phyloP scores from a whole-genome alignment of 2,113 vertebrate species.

The Ceuthmochares aereus region DNA sequence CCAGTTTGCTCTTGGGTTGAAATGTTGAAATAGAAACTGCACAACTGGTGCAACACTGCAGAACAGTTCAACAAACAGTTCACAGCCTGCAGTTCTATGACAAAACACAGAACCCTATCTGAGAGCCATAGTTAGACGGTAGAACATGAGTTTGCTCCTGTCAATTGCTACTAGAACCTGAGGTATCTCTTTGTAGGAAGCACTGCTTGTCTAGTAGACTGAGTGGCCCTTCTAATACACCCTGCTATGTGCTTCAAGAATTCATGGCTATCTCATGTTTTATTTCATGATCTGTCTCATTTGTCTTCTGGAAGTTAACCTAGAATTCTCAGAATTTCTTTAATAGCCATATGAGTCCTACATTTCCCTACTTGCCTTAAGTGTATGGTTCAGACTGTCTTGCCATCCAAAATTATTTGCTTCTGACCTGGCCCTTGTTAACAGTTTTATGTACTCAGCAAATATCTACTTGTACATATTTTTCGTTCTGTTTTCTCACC shows the following conservation, averaged over 20 bases:
- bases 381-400: not conserved
- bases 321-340: not conserved
- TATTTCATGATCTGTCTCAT: not conserved
- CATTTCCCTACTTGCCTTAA: not conserved
- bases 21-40: not conserved
- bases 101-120: not conserved
- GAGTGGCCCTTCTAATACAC: not conserved
- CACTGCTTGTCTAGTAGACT: not conserved
- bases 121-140: not conserved
- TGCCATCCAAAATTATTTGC: not conserved
- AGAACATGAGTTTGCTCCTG: not conserved
- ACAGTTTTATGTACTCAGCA: not conserved
- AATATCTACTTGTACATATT: not conserved
- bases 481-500: not conserved
- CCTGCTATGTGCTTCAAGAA: not conserved
- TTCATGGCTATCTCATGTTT: not conserved
- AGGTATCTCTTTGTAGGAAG: not conserved
- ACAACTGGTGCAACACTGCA: not conserved
- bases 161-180: not conserved
- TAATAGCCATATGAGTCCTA: not conserved
- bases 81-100: not conserved
- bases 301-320: not conserved
- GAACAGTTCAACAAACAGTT: slow-evolving; percentile 7
- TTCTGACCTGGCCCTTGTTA: not conserved
- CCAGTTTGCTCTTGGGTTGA: not conserved